Base-by-base conservation (phyloP, 1,140 invertebrate species). In the Scaptomyza montana region DNA sequence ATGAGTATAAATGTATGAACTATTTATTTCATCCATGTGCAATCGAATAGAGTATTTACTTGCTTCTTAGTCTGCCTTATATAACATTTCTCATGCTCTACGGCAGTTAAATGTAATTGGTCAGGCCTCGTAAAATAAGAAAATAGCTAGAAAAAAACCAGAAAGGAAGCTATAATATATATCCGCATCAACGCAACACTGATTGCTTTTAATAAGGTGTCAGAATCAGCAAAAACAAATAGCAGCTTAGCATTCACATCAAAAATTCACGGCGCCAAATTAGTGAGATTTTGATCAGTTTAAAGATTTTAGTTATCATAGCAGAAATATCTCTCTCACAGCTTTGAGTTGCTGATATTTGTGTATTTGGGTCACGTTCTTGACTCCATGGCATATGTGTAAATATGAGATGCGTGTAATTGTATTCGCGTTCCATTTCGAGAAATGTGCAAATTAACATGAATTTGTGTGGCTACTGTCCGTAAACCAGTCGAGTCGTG, bases 351-450 rank as follows among this genome's bases (percentile, higher is more conserved):
- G 30, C 53, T 54, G 78, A 78, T 79, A 79, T 89, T 87, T 82
- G 82, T 84, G 80, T 89, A 87, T 87, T 89, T 87, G 70, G 84
- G 84, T 87, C 84, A 87, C 84, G 84, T 87, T 87, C 79, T 72
- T 74, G 67, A 51, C 53, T 39, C 50, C 7, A 36, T 36, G 45
- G 19, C 46, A 21, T 25, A 60, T 25, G 3, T 25, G 21, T 39
- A 62, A 16, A 61, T 47, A 65, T 57, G 45, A 67, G 74, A 75
- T 70, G 66, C 72, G 61, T 76, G 66, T 63, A 74, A 80, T 85
- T 85, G 67, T 85, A 74, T 77, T 74, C 67, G 59, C 74, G 80
- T 80, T 55, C 62, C 69, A 75, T 60, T 77, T 74, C 28, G 47
- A 59, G 53, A 59, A 36, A 65, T 89, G 78, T 80, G 85, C 85